A percentile compares a stretch with the other conserved stretches of the same genome.
Conservation (phyloP, 2,888 invertebrate species). For the Lasioglossum calceatum region DNA sequence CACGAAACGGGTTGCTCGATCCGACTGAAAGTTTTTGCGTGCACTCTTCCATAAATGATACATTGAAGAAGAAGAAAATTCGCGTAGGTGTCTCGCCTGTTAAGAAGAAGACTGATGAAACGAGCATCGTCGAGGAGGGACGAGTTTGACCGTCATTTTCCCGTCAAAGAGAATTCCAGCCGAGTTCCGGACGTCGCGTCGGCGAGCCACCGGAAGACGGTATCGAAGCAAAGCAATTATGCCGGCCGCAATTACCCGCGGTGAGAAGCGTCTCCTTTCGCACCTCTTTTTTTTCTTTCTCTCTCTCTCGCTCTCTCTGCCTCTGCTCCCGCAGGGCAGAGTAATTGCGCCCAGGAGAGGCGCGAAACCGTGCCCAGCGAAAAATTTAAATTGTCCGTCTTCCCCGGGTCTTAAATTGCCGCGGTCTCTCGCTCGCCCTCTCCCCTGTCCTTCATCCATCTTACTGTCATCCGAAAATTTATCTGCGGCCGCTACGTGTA, state of each 20-base stretch:
- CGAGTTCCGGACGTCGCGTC: not conserved
- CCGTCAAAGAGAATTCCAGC: not conserved
- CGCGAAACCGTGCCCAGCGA: slow-evolving; percentile 46
- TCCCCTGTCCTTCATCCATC: slow-evolving; percentile 65
- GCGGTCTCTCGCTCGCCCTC: slow-evolving; percentile 22
- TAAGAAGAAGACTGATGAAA: not conserved
- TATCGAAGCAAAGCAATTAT: slow-evolving; percentile 50
- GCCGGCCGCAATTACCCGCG: slow-evolving; percentile 37
- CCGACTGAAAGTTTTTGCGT: not conserved
- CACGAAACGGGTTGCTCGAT: not conserved
- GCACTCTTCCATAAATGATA: not conserved
- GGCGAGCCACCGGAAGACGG: slow-evolving; percentile 6
- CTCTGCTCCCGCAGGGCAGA: slow-evolving; percentile 6
- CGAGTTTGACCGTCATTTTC: not conserved
- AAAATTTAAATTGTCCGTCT: slow-evolving; percentile 69
- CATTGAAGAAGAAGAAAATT: not conserved
- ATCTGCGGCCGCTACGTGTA: slow-evolving; percentile 50
- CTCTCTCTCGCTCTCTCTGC: not conserved
- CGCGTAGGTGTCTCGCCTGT: not conserved
- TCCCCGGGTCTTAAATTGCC: slow-evolving; percentile 55
- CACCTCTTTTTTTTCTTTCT: not conserved
- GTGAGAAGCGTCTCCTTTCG: slow-evolving; percentile 22
- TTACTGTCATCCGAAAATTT: slow-evolving; percentile 69
- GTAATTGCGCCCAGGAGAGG: slow-evolving; percentile 54
- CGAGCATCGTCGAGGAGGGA: not conserved